Evolutionary conservation across 2,113 vertebrate species (phyloP), one percentile per base, ranked within the genome.

Genomic region (Amazona vittata): DNA sequence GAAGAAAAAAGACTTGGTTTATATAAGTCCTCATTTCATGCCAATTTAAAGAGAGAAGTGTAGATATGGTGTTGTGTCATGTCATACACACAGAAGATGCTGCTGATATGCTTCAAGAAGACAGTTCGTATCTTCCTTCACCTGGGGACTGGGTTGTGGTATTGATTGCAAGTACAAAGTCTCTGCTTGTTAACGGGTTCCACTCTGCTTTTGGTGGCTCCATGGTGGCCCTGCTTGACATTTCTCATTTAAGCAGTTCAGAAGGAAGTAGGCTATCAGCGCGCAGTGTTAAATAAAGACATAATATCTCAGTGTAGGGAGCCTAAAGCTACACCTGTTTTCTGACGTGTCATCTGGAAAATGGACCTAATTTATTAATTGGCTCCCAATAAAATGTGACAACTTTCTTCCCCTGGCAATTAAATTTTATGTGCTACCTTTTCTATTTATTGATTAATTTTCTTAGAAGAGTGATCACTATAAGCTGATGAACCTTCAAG

Each of bases 161-260:
- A 17, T 64, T 85, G 49, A 69, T 78, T 70, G 91, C 90, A 25
- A 0, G 2, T 49, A 82, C 33, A 49, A 86, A 31, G 24, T 52
- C 43, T 71, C 43, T 86, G 25, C 35, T 91, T 53, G 46, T 83
- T 60, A 59, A 41, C 53, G 67, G 24, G n/a, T 90, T 94, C 62
- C 71, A 71, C 84, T 96, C 71, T 71, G 81, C 86, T 47, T 95
- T 95, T 71, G 79, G 63, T 41, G 75, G 49, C 44, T 91, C 64
- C 52, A 21, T 15, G 26, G 33, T 35, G 5, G 47, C 94, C 49
- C 73, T 95, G 28, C 53, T 90, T 43, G 47, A 85, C 19, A 46
- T 76, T 60, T 95, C 78, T 60, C 11, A 2, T 55, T 91, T 83
- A 59, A 81, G 70, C n/a, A 92, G 71, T 78, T 94, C 78, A 18